Base-by-base conservation (phyloP, 2,113 vertebrate genomes). In the Neotoma lepida region DNA sequence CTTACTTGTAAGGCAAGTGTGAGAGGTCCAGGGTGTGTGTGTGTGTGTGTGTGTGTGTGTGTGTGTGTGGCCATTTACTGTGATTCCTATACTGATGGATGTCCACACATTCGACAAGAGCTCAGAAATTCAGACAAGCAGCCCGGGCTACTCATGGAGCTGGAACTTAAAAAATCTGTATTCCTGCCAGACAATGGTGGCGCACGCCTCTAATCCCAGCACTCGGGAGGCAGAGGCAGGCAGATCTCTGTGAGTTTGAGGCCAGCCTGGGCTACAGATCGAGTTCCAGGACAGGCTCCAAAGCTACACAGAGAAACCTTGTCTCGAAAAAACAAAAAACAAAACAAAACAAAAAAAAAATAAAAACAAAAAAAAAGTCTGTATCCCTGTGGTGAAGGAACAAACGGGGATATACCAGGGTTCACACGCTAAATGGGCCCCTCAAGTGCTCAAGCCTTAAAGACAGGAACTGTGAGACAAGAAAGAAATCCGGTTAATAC, bases 81-180 rank as follows among this genome's bases (percentile, higher is more conserved):
- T 24, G 5, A 68, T 91, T 86, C 49, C n/a, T 44, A 89, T 70
- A 56, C 28, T 8, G 41, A 68, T 4, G 14, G 33, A 64, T 35
- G 26, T 4, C 22, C 56, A 3, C 17, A 58, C 61, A 64, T n/a
- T 49, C 30, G 71, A n/a, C 3, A 26, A 15, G 18, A 35, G 35
- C 73, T 93, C 56, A 88, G 70, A 86, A 94, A 91, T 41, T 85
- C 44, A 46, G 64, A 80, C 30, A 71, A 46, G n/a, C 54, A 86
- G 88, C 28, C 89, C 35, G 33, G n/a, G 15, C 3, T 6, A 63
- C 20, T 88, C 58, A 22, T 0, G 22, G 41, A 87, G 30, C 35
- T 66, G 33, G 22, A 28, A 18, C 33, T 91, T 35, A 64, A 63
- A 86, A 51, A 58, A 51, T 14, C 51, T 51, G 51, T 51, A 51